A percentile compares a stretch with the other conserved stretches of the same genome.
Conservation (phyloP, 2,888 invertebrate species). For the Caradrina clavipalpis region DNA sequence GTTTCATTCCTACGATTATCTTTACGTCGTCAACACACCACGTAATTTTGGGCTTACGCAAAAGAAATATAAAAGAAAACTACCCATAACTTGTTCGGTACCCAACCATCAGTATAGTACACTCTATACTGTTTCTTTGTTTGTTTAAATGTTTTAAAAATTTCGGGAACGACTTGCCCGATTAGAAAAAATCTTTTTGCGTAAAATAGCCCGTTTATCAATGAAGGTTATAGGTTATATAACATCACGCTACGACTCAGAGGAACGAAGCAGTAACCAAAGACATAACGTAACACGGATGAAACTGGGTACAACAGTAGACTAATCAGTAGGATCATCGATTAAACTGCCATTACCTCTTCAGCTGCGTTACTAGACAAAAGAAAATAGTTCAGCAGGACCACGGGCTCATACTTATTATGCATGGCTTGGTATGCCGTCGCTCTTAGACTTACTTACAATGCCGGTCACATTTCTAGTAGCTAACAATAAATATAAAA, state of each 20-base stretch:
- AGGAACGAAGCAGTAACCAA: too few relatives aligned
- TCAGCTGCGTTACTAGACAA: too few relatives aligned
- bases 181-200: too few relatives aligned
- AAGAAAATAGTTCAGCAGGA: not conserved
- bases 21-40: not conserved
- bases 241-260: too few relatives aligned
- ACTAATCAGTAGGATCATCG: not conserved
- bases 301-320: too few relatives aligned
- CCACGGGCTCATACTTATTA: constrained; percentile 28
- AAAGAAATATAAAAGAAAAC: not conserved
- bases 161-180: too few relatives aligned
- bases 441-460: constrained; percentile 16
- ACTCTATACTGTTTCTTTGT: too few relatives aligned
- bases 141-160: too few relatives aligned
- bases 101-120: not conserved
- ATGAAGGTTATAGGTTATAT: too few relatives aligned
- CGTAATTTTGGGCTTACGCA: not conserved
- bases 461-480: constrained; percentile 38
- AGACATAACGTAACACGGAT: too few relatives aligned
- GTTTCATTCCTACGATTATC: not conserved
- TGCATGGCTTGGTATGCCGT: constrained; percentile 21
- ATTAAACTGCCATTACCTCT: not conserved
- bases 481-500: constrained; percentile 8
- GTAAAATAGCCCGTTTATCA: too few relatives aligned
- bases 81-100: not conserved